Percentiles rank a stretch among this genome's conserved stretches.
phyloP scores from a whole-genome alignment of 2,113 vertebrate species.

The Myrmecobius fasciatus region DNA sequence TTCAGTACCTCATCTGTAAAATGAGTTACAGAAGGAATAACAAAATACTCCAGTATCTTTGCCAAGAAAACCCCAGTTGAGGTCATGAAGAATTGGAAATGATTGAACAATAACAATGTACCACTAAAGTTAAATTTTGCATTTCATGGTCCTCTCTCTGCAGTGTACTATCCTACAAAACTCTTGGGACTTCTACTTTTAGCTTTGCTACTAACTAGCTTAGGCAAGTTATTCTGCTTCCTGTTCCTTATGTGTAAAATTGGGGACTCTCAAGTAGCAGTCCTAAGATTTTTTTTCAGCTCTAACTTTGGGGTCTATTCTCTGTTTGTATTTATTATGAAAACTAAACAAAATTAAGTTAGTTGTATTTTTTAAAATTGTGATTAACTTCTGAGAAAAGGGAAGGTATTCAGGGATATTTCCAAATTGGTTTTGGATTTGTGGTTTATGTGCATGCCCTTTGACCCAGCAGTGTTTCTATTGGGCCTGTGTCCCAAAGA shows the following conservation, averaged over 20 bases:
- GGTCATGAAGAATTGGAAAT: neutral
- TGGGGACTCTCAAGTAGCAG: neutral
- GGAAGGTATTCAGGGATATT: neutral
- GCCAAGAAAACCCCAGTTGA: neutral
- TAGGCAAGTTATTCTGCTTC: neutral
- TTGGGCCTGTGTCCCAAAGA: no score
- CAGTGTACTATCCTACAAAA: neutral
- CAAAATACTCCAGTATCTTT: neutral
- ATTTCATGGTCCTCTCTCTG: neutral
- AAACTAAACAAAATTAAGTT: constrained; percentile 44
- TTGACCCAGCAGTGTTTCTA: no score
- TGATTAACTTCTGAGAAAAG: constrained; percentile 32
- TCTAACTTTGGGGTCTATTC: neutral
- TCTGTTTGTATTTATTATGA: constrained; percentile 41
- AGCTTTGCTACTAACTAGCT: neutral
- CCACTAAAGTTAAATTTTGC: neutral
- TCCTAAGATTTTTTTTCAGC: neutral
- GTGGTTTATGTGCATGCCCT: neutral
- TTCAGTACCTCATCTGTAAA: neutral
- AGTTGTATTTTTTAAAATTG: constrained; percentile 41
- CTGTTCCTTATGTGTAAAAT: neutral
- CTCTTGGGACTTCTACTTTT: neutral
- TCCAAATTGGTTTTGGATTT: neutral
- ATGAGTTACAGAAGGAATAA: neutral
- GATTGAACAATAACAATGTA: neutral